Evolutionary conservation across 2,888 invertebrate genomes (phyloP).

Genomic region (Boloria euphrosyne): DNA sequence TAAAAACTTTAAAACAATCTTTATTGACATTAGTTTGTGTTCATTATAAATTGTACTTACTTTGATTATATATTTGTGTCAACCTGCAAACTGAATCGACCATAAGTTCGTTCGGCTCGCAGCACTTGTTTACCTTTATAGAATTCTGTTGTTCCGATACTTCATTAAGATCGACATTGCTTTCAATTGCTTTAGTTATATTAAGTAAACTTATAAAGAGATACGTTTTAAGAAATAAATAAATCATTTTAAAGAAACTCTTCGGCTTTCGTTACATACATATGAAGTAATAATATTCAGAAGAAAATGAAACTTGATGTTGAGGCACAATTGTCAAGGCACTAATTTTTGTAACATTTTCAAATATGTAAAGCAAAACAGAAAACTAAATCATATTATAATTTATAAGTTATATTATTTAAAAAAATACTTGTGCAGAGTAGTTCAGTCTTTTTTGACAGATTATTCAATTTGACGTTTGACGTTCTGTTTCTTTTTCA

Average conservation of each 20-base stretch:
- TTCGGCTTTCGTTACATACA: constrained; percentile 14
- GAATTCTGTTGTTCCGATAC: constrained; percentile 71
- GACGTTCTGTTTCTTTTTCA: not conserved
- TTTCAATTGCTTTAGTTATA: constrained; percentile 36
- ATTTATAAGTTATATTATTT: not conserved
- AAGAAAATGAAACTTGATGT: not conserved
- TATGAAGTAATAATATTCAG: not conserved
- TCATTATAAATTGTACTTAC: constrained; percentile 55
- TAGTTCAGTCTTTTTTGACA: constrained; percentile 1
- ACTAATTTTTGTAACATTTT: constrained; percentile 5
- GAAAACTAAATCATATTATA: not conserved
- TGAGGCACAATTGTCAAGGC: constrained; percentile 11
- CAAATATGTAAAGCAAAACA: not conserved
- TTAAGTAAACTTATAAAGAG: constrained; percentile 23
- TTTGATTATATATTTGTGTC: constrained; percentile 83
- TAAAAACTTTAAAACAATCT: not conserved
- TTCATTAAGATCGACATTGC: constrained; percentile 74
- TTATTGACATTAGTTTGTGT: not conserved
- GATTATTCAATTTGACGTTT: not conserved
- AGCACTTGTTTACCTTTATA: constrained; percentile 90
- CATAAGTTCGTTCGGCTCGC: constrained; percentile 87
- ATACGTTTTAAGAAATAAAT: constrained; percentile 15
- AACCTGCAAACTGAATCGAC: constrained; percentile 85
- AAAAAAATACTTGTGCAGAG: too few species aligned
- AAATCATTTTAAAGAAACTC: constrained; percentile 23